Conservation (phyloP, 2,797 vertebrate genomes). For the Helicolenus hilgendorfi region DNA sequence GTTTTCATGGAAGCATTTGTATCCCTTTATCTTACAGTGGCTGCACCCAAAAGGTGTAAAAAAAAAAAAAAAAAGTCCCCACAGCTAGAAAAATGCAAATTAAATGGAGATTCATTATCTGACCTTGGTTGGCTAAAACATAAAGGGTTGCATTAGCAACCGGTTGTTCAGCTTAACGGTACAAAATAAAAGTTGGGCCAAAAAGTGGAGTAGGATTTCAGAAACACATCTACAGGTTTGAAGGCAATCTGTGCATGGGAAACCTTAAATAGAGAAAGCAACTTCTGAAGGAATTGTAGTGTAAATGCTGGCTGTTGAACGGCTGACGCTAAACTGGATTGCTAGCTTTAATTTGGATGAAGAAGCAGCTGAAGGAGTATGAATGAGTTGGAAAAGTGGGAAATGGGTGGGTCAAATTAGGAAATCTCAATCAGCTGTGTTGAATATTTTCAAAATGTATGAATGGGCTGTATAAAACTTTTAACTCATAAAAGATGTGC, state of each 20-base stretch:
- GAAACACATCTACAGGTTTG: neutral
- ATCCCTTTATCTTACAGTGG: neutral
- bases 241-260: neutral
- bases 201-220: neutral
- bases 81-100: neutral
- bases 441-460: too few relatives aligned
- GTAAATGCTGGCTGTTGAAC: neutral
- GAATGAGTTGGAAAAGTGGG: neutral
- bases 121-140: neutral
- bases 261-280: neutral
- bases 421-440: neutral
- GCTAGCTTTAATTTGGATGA: too few relatives aligned
- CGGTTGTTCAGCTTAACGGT: neutral
- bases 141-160: too few relatives aligned
- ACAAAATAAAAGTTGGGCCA: neutral
- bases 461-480: too few relatives aligned
- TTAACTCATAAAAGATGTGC: neutral
- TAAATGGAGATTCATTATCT: neutral
- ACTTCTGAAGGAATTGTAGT: neutral
- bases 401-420: neutral
- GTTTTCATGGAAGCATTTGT: neutral
- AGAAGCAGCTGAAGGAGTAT: neutral
- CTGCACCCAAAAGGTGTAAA: neutral
- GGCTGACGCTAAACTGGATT: neutral
- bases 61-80: neutral